Evolutionary conservation across 1,140 invertebrate species (phyloP).

Genomic region (Trigoniulus corallinus): DNA sequence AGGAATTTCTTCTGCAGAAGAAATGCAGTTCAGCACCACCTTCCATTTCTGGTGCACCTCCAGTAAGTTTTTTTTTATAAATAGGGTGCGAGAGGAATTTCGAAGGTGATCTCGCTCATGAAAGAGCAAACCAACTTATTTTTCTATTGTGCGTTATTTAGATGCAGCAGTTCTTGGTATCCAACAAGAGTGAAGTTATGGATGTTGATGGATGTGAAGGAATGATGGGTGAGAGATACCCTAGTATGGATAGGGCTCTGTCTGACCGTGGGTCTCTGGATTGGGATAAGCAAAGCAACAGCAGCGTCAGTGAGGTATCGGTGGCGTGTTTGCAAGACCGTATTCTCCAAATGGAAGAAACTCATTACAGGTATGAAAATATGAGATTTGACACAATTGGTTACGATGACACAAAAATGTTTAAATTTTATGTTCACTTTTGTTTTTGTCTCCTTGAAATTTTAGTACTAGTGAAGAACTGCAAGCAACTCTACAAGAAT

Average conservation of each 20-base stretch:
- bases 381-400: neutral
- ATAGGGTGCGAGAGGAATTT: neutral
- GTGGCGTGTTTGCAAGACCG: slow-evolving; percentile 82
- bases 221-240: neutral
- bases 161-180: neutral
- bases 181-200: neutral
- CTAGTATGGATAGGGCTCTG: neutral
- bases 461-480: slow-evolving; percentile 83
- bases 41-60: neutral
- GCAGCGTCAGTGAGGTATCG: slow-evolving; percentile 70
- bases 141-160: neutral
- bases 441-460: too few relatives aligned
- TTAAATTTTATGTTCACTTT: neutral
- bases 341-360: slow-evolving; percentile 78
- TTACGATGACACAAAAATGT: neutral
- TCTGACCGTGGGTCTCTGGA: slow-evolving; percentile 25
- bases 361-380: slow-evolving; percentile 51
- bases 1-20: slow-evolving; percentile 1
- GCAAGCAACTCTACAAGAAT: slow-evolving; percentile 80
- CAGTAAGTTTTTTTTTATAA: neutral
- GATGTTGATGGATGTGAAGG: neutral
- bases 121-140: too few relatives aligned
- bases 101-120: too few relatives aligned
- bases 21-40: neutral
- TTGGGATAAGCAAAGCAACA: slow-evolving; percentile 72